Conservation (phyloP, 2,888 invertebrate species). For the Cheilosia impressa region DNA sequence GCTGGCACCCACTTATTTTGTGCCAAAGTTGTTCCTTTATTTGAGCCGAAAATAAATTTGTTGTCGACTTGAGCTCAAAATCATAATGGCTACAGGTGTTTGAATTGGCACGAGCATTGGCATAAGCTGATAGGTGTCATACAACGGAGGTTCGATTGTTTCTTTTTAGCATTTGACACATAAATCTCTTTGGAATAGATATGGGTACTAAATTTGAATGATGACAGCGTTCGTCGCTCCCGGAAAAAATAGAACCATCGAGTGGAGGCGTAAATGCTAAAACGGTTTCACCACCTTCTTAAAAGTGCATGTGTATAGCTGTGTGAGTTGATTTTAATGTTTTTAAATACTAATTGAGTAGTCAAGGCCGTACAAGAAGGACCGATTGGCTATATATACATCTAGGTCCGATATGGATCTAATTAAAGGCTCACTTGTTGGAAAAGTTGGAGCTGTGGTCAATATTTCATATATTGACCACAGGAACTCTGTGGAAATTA, state of each 20-base stretch:
- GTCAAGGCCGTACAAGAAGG: too few relatives aligned
- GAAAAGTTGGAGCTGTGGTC: too few relatives aligned
- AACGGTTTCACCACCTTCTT: neutral
- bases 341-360: too few relatives aligned
- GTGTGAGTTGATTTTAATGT: too few relatives aligned
- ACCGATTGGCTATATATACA: too few relatives aligned
- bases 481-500: too few relatives aligned
- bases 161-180: neutral
- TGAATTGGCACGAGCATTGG: slow-evolving; percentile 22
- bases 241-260: neutral
- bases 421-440: too few relatives aligned
- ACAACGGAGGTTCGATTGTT: slow-evolving; percentile 9
- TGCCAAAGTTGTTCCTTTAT: slow-evolving; percentile 13
- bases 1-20: neutral
- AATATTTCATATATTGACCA: too few relatives aligned
- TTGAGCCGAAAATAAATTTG: slow-evolving; percentile 19
- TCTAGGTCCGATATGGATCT: too few relatives aligned
- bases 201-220: neutral
- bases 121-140: slow-evolving; percentile 19
- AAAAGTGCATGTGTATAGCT: neutral
- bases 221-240: neutral
- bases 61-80: slow-evolving; percentile 4
- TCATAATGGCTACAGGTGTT: slow-evolving; percentile 11
- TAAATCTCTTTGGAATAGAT: neutral
- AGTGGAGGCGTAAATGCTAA: neutral